Conservation (phyloP, 2,797 vertebrate species). For the Sebastes dallii region DNA sequence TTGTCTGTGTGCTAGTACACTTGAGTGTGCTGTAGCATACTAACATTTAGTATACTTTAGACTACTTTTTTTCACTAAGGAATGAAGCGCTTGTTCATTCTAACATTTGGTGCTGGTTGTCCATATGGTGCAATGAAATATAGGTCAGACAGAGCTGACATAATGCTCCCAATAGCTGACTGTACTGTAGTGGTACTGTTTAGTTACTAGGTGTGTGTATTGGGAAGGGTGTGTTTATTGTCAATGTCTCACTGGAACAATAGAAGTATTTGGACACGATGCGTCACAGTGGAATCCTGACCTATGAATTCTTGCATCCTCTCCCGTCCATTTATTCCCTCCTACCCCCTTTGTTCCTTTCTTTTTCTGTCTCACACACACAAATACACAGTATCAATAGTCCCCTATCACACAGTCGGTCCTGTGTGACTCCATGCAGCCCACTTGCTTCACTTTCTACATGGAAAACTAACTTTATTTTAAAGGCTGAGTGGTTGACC, state of each 20-base stretch:
- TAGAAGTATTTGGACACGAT: conserved; percentile 54
- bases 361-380: conserved; percentile 9
- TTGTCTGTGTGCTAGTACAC: too few species aligned
- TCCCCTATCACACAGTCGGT: not conserved
- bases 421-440: not conserved
- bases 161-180: conserved; percentile 9
- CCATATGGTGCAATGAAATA: not conserved
- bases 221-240: conserved; percentile 58
- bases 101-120: not conserved
- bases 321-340: conserved; percentile 45
- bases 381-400: conserved; percentile 1
- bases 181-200: conserved; percentile 48
- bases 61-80: not conserved
- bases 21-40: too few species aligned
- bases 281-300: conserved; percentile 55
- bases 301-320: conserved; percentile 67
- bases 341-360: conserved; percentile 38
- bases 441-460: conserved; percentile 3
- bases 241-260: conserved; percentile 56
- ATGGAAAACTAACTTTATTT: conserved; percentile 19
- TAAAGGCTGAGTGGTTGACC: conserved; percentile 23
- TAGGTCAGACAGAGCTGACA: conserved; percentile 6
- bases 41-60: too few species aligned
- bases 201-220: conserved; percentile 70
- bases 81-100: not conserved